Percentiles rank a stretch among this genome's conserved stretches.
Evolutionary conservation across 2,797 vertebrate species (phyloP).

Genomic region (Acipenser oxyrinchus): DNA sequence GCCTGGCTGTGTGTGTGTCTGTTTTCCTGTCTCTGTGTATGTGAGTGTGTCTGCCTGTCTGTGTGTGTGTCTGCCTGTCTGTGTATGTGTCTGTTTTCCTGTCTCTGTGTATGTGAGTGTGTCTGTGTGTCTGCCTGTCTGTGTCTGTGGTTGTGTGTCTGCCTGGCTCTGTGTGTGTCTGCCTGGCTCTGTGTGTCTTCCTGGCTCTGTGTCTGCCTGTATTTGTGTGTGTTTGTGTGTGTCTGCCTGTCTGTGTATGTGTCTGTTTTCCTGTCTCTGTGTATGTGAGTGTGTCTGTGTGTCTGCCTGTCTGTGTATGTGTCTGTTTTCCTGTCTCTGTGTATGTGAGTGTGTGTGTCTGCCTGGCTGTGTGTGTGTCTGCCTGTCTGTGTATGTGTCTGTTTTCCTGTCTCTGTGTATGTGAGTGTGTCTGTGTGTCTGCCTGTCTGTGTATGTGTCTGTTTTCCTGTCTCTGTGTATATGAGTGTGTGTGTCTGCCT

Average conservation of each 20-base stretch:
- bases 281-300: neutral
- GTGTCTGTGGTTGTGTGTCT: neutral
- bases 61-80: neutral
- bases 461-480: no score
- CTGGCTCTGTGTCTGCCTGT: no score
- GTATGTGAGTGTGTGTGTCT: no score
- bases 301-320: no score
- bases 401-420: neutral
- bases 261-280: no score
- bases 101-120: no score
- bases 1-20: constrained; percentile 7
- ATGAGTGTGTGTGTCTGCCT: no score
- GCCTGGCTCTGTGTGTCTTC: neutral
- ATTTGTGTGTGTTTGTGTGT: neutral
- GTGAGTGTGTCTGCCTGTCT: constrained; percentile 15
- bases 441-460: no score
- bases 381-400: no score
- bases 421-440: neutral
- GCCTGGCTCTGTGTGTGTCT: neutral
- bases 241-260: neutral
- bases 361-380: neutral
- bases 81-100: no score
- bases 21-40: no score
- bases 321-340: no score
- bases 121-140: neutral